Percentiles rank a stretch among this genome's conserved stretches.
These are phyloP conservation scores for Manis crassicaudata DNA, from an alignment of 2,797 vertebrate species.

Conservation along the genomic window DNA sequence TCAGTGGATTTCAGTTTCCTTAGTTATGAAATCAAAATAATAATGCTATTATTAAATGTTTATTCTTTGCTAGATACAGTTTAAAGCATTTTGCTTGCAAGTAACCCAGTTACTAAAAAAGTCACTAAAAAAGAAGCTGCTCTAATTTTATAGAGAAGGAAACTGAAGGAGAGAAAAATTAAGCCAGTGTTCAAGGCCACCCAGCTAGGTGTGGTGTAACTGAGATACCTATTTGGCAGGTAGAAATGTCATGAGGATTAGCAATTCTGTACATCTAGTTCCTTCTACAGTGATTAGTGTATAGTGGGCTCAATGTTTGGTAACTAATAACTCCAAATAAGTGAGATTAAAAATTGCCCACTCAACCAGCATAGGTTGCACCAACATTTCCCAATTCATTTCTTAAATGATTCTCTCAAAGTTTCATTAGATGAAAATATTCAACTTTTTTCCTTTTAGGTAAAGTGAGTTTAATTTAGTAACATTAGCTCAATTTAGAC, in stretches of 20 bases:
- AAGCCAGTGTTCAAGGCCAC: neutral
- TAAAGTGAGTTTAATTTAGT: neutral
- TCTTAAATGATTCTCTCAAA: neutral
- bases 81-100: neutral
- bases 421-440: neutral
- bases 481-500: neutral
- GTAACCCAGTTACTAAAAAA: neutral
- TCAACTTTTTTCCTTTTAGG: neutral
- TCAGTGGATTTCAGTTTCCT: neutral
- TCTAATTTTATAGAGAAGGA: neutral
- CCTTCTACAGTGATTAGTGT: neutral
- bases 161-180: neutral
- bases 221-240: neutral
- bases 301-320: neutral
- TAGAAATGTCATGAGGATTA: neutral
- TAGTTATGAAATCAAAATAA: neutral
- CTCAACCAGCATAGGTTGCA: neutral
- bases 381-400: neutral
- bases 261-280: neutral
- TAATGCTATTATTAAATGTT: neutral
- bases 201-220: neutral
- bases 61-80: neutral
- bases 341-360: neutral
- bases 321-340: neutral
- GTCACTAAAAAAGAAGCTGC: neutral